Evolutionary conservation across 2,888 invertebrate species (phyloP).

Genomic region (Caenorhabditis macrosperma): DNA sequence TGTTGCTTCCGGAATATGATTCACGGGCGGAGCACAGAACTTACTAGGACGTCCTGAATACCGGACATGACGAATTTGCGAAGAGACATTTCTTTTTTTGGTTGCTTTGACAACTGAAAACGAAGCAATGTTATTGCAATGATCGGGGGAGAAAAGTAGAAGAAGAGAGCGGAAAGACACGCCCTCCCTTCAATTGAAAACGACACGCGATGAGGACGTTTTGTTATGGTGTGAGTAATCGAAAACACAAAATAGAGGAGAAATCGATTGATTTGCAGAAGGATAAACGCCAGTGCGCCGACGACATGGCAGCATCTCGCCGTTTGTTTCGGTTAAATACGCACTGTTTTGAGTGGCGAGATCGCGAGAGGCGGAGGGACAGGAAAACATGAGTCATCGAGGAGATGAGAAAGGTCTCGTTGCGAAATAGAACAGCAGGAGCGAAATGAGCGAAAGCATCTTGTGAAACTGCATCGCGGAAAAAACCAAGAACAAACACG

Average conservation of each 20-base stretch:
- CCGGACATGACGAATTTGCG: conserved; percentile 64
- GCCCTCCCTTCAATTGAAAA: too few species aligned
- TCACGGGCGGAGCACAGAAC: too few species aligned
- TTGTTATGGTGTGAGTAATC: neutral
- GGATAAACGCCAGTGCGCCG: conserved; percentile 17
- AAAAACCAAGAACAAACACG: neutral
- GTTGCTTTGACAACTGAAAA: too few species aligned
- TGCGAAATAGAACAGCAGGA: conserved; percentile 19
- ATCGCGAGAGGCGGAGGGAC: conserved; percentile 15
- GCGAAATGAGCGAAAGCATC: conserved; percentile 4
- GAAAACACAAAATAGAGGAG: neutral
- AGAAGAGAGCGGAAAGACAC: neutral
- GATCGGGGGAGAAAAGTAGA: neutral
- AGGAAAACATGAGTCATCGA: conserved; percentile 50
- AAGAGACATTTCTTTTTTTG: conserved; percentile 50
- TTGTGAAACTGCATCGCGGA: conserved; percentile 4
- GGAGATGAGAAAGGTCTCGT: neutral
- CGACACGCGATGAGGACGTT: neutral
- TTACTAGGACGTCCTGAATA: conserved; percentile 64
- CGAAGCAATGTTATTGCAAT: neutral
- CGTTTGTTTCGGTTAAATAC: conserved; percentile 50
- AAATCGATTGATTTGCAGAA: neutral
- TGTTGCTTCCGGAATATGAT: too few species aligned
- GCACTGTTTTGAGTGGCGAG: conserved; percentile 54
- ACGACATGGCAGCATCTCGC: conserved; percentile 14